phyloP scores from a whole-genome alignment of 2,113 vertebrate genomes.

The Eubucco bourcierii region DNA sequence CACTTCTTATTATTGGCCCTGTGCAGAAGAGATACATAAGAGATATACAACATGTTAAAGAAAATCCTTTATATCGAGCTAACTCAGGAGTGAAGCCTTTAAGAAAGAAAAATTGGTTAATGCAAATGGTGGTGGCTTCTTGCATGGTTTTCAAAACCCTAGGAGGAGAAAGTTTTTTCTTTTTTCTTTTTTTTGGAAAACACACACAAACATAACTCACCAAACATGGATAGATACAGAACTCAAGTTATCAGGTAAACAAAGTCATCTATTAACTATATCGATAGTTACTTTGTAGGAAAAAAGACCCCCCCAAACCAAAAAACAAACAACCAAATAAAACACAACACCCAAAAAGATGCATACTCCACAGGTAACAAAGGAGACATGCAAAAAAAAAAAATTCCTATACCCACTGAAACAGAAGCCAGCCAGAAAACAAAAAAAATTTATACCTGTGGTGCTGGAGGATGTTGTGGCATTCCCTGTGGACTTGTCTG shows the following conservation, averaged over 20 bases:
- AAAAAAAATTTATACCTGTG: constrained; percentile 86
- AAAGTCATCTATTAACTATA: constrained; percentile 51
- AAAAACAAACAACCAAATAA: too few relatives aligned
- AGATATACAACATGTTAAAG: constrained; percentile 99
- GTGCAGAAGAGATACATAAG: constrained; percentile 99
- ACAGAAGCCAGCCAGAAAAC: constrained; percentile 32
- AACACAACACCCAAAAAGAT: not conserved
- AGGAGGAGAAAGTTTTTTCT: constrained; percentile 75
- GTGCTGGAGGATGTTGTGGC: constrained; percentile 89
- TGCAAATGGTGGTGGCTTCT: constrained; percentile 80
- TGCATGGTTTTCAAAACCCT: constrained; percentile 90
- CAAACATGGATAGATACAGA: constrained; percentile 72
- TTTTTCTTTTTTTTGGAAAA: not conserved
- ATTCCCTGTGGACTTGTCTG: constrained; percentile 92
- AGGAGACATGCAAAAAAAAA: constrained; percentile 70
- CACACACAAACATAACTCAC: constrained; percentile 65
- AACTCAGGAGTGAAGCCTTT: constrained; percentile 90
- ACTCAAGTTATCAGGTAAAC: constrained; percentile 72
- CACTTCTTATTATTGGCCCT: constrained; percentile 99
- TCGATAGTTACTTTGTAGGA: constrained; percentile 60
- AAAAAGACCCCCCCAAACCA: not conserved
- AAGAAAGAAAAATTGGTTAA: constrained; percentile 88
- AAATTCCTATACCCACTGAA: constrained; percentile 33
- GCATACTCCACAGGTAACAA: constrained; percentile 66
- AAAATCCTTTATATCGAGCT: constrained; percentile 87